Evolutionary conservation across 2,797 vertebrate species (phyloP).

Genomic region (Micrastur ruficollis): DNA sequence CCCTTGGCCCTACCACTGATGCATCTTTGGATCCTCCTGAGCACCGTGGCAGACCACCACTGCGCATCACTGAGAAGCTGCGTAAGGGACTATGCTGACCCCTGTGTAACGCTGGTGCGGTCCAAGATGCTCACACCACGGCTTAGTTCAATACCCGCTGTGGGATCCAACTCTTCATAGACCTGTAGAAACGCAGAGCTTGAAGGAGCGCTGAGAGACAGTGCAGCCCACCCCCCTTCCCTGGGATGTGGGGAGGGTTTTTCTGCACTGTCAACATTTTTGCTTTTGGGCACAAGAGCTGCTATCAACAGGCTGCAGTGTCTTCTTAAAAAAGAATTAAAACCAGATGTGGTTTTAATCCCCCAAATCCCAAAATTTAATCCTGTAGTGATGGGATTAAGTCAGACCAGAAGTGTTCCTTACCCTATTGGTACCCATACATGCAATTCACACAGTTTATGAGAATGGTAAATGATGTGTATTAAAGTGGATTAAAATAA

Average conservation of each 20-base stretch:
- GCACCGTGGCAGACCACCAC: rapidly evolving
- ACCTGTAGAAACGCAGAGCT: neutral
- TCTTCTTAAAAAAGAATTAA: neutral
- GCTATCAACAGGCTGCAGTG: neutral
- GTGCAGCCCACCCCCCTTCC: neutral
- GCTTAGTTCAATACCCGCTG: neutral
- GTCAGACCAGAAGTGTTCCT: neutral
- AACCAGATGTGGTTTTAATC: neutral
- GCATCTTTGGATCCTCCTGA: neutral
- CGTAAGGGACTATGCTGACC: neutral
- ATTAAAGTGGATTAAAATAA: neutral
- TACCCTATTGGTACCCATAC: neutral
- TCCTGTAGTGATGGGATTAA: neutral
- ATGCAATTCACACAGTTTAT: neutral
- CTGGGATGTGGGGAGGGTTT: neutral
- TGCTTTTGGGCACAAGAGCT: neutral
- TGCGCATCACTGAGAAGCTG: neutral
- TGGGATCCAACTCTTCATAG: neutral
- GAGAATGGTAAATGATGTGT: neutral
- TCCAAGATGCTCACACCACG: neutral
- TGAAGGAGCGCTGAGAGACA: neutral
- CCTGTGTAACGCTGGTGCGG: too few relatives aligned
- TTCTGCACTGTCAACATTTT: slow-evolving; percentile 1
- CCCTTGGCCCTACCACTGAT: neutral
- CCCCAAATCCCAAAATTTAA: too few relatives aligned